Evolutionary conservation across 2,113 vertebrate genomes (phyloP).

Genomic region (Micromys minutus): DNA sequence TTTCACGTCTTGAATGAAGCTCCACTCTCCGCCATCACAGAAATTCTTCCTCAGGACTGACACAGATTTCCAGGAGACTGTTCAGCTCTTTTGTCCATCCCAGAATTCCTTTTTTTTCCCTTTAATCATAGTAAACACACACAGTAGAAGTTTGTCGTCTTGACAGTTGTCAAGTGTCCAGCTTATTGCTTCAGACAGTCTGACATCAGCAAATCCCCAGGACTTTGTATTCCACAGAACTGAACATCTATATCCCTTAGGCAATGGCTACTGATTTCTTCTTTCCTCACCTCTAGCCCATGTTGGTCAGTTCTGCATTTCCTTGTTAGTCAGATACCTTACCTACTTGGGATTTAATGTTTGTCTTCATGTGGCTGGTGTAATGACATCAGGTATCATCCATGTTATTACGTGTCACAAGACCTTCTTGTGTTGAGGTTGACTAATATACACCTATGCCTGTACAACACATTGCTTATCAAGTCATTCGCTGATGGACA

Average conservation of each 20-base stretch:
- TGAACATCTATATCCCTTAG: not conserved
- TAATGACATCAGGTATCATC: not conserved
- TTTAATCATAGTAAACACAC: not conserved
- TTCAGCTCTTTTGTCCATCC: not conserved
- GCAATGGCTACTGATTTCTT: not conserved
- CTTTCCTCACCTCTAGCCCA: not conserved
- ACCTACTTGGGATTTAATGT: not conserved
- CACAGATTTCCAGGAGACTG: too few relatives aligned
- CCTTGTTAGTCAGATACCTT: not conserved
- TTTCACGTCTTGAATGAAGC: not conserved
- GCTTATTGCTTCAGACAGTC: not conserved
- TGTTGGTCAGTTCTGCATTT: not conserved
- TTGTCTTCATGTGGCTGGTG: not conserved
- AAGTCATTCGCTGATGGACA: not conserved
- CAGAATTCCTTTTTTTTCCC: not conserved
- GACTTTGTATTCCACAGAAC: not conserved
- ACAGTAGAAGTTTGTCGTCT: not conserved
- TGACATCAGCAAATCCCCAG: not conserved
- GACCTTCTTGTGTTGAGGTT: not conserved
- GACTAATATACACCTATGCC: not conserved
- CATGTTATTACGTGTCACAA: not conserved
- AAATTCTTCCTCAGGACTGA: not conserved
- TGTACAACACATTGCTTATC: not conserved
- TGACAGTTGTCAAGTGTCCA: not conserved
- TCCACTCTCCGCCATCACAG: not conserved